These are phyloP conservation scores for Spicauda simplicius DNA, from an alignment of 2,888 invertebrate species.

Conservation along the genomic window DNA sequence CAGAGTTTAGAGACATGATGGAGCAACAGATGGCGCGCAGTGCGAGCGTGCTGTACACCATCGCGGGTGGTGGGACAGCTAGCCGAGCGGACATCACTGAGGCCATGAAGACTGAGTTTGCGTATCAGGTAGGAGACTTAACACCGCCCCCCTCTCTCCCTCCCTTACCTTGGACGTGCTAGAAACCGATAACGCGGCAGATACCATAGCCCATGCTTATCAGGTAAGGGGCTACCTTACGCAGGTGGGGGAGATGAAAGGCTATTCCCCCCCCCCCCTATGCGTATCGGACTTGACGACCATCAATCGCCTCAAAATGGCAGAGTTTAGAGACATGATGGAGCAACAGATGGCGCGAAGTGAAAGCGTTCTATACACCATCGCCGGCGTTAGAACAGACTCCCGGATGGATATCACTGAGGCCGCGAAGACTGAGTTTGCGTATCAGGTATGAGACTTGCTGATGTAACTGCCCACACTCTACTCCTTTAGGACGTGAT, in stretches of 20 bases:
- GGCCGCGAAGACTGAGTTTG: slow-evolving; percentile 77
- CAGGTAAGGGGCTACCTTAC: too few species aligned
- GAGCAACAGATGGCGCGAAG: slow-evolving; percentile 80
- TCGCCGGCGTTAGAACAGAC: slow-evolving; percentile 69
- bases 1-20: slow-evolving; percentile 86
- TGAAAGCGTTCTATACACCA: slow-evolving; percentile 73
- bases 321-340: slow-evolving; percentile 86
- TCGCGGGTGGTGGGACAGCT: slow-evolving; percentile 69
- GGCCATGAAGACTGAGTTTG: slow-evolving; percentile 77
- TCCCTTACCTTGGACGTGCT: too few species aligned
- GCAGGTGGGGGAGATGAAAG: too few species aligned
- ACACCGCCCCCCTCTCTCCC: too few species aligned
- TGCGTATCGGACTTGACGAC: slow-evolving; percentile 88
- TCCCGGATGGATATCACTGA: slow-evolving; percentile 65
- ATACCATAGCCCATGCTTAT: too few species aligned
- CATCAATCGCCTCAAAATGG: slow-evolving; percentile 87
- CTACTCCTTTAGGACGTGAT: too few species aligned
- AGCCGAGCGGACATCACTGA: slow-evolving; percentile 65
- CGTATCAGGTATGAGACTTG: slow-evolving; percentile 74
- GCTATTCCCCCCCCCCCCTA: too few species aligned
- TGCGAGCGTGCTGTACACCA: slow-evolving; percentile 73
- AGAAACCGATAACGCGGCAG: too few species aligned
- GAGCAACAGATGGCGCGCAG: slow-evolving; percentile 80
- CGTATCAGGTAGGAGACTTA: slow-evolving; percentile 72
- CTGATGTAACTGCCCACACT: too few species aligned